Conservation (phyloP, 2,888 invertebrate species). For the Gandaritis pyraliata region DNA sequence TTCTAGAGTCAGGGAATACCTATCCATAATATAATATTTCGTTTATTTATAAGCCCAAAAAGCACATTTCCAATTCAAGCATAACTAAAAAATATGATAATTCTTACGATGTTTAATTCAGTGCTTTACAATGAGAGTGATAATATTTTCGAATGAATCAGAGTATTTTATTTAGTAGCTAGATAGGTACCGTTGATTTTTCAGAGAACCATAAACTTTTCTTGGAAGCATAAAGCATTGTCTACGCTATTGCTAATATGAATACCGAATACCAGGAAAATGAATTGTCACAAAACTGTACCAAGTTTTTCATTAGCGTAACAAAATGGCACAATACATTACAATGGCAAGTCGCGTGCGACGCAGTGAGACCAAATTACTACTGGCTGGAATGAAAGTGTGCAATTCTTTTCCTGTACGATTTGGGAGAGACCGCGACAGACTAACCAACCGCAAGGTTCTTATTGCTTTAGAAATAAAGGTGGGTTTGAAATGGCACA, state of each 20-base stretch:
- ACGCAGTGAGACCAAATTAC: conserved; percentile 46
- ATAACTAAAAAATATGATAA: background rate
- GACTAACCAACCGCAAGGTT: conserved; percentile 21
- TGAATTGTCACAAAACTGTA: conserved; percentile 36
- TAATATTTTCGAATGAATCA: too few species aligned
- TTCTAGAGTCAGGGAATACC: too few species aligned
- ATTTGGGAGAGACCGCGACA: conserved; percentile 44
- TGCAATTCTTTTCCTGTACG: conserved; percentile 58
- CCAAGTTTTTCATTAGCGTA: conserved; percentile 46
- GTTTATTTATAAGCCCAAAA: too few species aligned
- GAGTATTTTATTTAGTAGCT: too few species aligned
- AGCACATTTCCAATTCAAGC: too few species aligned
- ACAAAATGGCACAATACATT: conserved; percentile 45
- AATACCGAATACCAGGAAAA: conserved; percentile 30
- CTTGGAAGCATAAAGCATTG: conserved; percentile 9
- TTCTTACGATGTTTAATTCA: background rate
- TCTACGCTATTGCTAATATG: conserved; percentile 13
- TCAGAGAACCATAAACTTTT: background rate
- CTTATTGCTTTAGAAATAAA: conserved; percentile 32
- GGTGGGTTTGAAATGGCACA: conserved; percentile 30
- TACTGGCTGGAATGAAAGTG: conserved; percentile 51
- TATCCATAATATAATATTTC: too few species aligned
- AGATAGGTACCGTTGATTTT: too few species aligned
- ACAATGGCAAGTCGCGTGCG: conserved; percentile 47
- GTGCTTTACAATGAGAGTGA: too few species aligned